Base-by-base conservation (phyloP, 2,888 invertebrate species). In the Cantharis rufa region DNA sequence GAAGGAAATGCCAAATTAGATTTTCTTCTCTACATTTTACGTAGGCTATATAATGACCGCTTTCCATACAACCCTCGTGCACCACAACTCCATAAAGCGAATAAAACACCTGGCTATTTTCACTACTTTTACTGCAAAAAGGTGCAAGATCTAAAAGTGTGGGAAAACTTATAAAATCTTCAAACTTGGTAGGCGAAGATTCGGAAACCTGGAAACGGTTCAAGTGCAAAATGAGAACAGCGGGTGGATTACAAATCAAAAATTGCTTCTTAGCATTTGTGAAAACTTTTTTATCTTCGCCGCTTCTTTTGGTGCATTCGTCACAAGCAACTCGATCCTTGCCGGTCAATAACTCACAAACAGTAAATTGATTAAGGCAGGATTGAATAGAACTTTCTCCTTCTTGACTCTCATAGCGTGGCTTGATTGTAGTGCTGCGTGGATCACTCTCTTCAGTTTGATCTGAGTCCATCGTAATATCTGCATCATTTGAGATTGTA, bases 51-150 rank as follows among this genome's bases (percentile, higher is more conserved):
- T 99, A 99, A 86, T 95, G 95, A 18, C 95, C 95, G 32, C 97
- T 95, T 84, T 94, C 94, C 87, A 98, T 92, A 3, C 94, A 93
- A 0, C 99, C 99, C 72, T 95, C 94, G 86, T 99, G 99, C 85
- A 97, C 97, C 2, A 99, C 98, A 0, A 99, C 94, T 0, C 98
- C 99, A 84, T 98, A 99, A 71, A 99, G 89, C 0, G 96, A 93
- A 87, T 99, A 99, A 27, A 96, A 88, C 62, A 97, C 86, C 75
- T 85, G 84, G 4, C 84, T 84, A 81, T 88, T 91, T 83, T 91
- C 90, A 62, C 89, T 89, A 69, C 91, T 88, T 77, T 90, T 89
- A 75, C 95, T 94, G 86, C 97, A 97, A 88, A 96, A 98, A 4
- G 98, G 97, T 21, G 97, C 95, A 76, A 99, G 88, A 86, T 99